Base-by-base conservation (phyloP, 2,113 vertebrate genomes). In the Carollia perspicillata region DNA sequence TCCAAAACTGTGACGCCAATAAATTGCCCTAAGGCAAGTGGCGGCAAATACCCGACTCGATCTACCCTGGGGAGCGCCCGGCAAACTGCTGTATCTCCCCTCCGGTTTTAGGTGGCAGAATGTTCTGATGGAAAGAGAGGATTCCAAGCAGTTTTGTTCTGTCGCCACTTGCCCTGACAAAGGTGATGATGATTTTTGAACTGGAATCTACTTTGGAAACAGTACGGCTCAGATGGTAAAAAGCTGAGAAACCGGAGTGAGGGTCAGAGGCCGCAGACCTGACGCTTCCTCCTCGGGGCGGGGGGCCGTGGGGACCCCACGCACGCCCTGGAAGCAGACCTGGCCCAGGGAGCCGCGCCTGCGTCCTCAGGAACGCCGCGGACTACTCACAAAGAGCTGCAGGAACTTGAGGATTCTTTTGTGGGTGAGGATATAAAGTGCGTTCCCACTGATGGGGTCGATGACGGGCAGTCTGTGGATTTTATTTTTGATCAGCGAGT, bases 391-490 rank as follows among this genome's bases (percentile, higher is more conserved):
- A 98, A 99, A 99, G 95, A 99, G 99, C 99, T 99, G 99, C 96
- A 99, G 99, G 98, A 99, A 99, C 99, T 99, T 99, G 98, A 99
- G 99, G 98, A 99, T 99, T 98, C 99, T 99, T 98, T 99, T 99
- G 99, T 99, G 99, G 4, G 99, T 99, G 97, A 99, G 99, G 97
- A 99, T 99, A 98, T 99, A 99, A 98, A 99, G 99, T 98, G 99
- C 99, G 94, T 99, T 99, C 95, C 99, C 99, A 96, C 99, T 99
- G 98, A 99, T 98, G 0, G 99, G 99, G 96, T 99, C 99, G 79
- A 99, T 99, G 97, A 99, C 99, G 22, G 99, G 99, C 97, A 99
- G 98, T 95, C 99, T 99, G 97, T 99, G 99, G 98, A 99, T 99
- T 99, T 99, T 99, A 97, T 99, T 99, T 98, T 99, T 99, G 97